phyloP scores from a whole-genome alignment of 2,888 invertebrate species.

The Aspidiotus destructor region DNA sequence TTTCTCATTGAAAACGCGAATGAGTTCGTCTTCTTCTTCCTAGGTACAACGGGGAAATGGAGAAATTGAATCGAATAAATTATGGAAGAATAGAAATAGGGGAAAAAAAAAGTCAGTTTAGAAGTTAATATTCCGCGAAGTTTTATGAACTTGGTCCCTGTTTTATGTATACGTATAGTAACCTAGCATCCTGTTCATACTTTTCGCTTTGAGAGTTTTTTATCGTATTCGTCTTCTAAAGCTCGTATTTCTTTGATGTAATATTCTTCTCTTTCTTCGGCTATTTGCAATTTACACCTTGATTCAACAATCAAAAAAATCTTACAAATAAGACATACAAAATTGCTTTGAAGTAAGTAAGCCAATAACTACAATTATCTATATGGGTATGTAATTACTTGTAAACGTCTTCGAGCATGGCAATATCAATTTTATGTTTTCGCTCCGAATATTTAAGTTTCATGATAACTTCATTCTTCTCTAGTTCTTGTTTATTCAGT shows the following conservation, averaged over 20 bases:
- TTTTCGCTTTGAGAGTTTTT: slow-evolving; percentile 19
- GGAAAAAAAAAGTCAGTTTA: not conserved
- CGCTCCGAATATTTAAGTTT: slow-evolving; percentile 16
- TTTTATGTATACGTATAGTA: too few species aligned
- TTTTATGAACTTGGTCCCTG: not conserved
- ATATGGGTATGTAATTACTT: not conserved
- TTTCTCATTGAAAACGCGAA: slow-evolving; percentile 23
- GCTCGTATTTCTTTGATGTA: slow-evolving; percentile 21
- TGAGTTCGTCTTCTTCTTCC: slow-evolving; percentile 20
- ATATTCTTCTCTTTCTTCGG: slow-evolving; percentile 17
- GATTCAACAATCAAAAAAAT: not conserved
- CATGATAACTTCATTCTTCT: slow-evolving; percentile 16
- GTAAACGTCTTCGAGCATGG: slow-evolving; percentile 16
- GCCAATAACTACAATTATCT: not conserved
- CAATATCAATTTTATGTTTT: slow-evolving; percentile 18
- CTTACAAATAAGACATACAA: not conserved
- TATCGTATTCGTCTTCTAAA: slow-evolving; percentile 18
- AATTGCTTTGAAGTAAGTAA: not conserved
- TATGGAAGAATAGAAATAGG: not conserved
- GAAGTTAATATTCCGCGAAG: not conserved
- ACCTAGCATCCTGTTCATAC: not conserved
- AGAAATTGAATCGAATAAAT: not conserved
- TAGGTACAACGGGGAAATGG: not conserved
- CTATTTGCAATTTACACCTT: slow-evolving; percentile 19
- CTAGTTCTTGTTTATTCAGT: slow-evolving; percentile 24